A percentile compares a stretch with the other conserved stretches of the same genome.
These are phyloP conservation scores for Aphelocoma californica DNA, from an alignment of 2,797 vertebrate genomes.

Conservation along the genomic window DNA sequence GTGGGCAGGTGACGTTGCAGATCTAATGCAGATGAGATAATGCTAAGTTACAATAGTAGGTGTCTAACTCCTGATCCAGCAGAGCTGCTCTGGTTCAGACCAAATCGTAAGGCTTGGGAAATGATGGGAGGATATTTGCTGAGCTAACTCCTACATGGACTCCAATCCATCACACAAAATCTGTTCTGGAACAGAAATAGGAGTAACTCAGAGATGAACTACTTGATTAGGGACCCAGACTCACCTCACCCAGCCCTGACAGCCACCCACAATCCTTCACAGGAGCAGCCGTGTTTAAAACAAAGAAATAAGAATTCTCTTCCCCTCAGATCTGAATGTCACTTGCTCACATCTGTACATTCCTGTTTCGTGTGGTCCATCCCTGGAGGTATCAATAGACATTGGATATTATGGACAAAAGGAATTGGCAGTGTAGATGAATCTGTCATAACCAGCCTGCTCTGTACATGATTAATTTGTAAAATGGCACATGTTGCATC, in stretches of 20 bases:
- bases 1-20: background rate
- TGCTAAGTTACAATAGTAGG: background rate
- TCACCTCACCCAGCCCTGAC: background rate
- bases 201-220: background rate
- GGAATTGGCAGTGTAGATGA: background rate
- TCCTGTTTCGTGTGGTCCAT: slow-evolving; percentile 18
- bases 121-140: background rate
- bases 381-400: background rate
- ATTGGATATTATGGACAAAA: background rate
- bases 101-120: background rate
- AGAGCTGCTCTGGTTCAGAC: background rate
- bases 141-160: background rate
- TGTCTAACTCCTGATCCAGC: background rate
- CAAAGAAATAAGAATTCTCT: background rate
- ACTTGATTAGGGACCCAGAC: background rate
- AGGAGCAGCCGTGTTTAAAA: background rate
- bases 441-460: slow-evolving; percentile 20
- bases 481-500: slow-evolving; percentile 21
- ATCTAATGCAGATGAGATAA: background rate
- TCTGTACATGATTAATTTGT: slow-evolving; percentile 34
- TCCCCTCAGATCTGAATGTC: background rate
- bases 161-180: background rate
- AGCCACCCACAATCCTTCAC: background rate
- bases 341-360: background rate
- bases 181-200: background rate